Conservation (phyloP, 2,888 invertebrate genomes). For the Platycnemis pennipes region DNA sequence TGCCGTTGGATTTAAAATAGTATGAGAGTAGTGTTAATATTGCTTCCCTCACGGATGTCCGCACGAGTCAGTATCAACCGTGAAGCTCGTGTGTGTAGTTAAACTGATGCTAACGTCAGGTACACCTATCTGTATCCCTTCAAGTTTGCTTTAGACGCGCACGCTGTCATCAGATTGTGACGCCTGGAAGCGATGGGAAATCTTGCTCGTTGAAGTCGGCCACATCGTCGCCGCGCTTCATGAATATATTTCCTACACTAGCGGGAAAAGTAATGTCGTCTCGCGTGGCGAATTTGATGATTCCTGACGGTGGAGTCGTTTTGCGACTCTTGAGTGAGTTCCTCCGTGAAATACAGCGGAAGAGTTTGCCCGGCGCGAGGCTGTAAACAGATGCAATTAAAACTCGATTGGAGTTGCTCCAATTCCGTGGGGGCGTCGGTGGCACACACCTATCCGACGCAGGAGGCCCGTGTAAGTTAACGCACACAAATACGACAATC, state of each 20-base stretch:
- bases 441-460: background rate
- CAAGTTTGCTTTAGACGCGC: background rate
- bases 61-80: background rate
- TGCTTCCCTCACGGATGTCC: background rate
- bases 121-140: background rate
- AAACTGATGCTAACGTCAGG: background rate
- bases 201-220: background rate
- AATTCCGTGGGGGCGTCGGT: background rate
- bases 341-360: background rate
- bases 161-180: background rate
- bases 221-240: background rate
- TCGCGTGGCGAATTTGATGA: background rate
- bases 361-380: background rate
- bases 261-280: background rate
- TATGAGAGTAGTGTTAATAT: background rate
- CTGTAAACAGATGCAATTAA: background rate
- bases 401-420: conserved; percentile 27
- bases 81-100: background rate
- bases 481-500: conserved; percentile 16
- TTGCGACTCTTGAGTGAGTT: background rate
- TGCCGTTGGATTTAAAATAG: background rate
- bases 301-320: background rate
- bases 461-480: background rate
- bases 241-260: background rate
- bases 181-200: background rate